phyloP scores from a whole-genome alignment of 2,113 vertebrate species.

The Heterotis niloticus region DNA sequence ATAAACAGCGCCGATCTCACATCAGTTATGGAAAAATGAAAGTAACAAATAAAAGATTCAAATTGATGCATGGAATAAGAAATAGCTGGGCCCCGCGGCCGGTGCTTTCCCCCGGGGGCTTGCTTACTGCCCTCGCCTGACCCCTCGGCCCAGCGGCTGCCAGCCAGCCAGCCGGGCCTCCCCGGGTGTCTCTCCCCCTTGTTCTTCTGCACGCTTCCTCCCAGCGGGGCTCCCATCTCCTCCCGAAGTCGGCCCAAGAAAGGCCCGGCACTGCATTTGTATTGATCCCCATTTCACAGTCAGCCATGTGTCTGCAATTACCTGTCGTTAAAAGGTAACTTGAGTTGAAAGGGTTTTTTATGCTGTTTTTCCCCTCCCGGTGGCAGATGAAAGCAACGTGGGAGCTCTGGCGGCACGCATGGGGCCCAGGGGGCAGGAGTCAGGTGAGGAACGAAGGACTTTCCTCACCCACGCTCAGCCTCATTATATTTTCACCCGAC shows the following conservation, averaged over 20 bases:
- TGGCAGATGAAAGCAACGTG: constrained; percentile 2
- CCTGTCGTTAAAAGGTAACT: constrained; percentile 23
- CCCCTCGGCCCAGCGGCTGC: background rate
- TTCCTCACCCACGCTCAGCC: constrained; percentile 24
- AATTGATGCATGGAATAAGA: no score
- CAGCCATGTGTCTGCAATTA: constrained; percentile 18
- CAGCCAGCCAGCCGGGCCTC: background rate
- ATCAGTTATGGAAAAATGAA: no score
- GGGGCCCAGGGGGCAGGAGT: background rate
- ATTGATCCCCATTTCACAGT: constrained; percentile 26
- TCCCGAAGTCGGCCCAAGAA: background rate
- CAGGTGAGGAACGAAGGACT: constrained; percentile 27
- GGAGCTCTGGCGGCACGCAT: background rate
- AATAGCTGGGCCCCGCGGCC: no score
- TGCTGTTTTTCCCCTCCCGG: background rate
- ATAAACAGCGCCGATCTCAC: no score
- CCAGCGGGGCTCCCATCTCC: background rate
- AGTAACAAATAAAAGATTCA: no score
- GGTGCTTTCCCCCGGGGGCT: no score
- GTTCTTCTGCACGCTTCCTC: background rate
- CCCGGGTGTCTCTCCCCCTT: background rate
- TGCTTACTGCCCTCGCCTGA: no score
- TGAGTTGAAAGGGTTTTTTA: constrained; percentile 4
- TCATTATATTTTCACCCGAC: background rate
- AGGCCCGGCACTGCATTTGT: constrained; percentile 18